Conservation (phyloP, 2,113 vertebrate species). For the Odocoileus virginianus region DNA sequence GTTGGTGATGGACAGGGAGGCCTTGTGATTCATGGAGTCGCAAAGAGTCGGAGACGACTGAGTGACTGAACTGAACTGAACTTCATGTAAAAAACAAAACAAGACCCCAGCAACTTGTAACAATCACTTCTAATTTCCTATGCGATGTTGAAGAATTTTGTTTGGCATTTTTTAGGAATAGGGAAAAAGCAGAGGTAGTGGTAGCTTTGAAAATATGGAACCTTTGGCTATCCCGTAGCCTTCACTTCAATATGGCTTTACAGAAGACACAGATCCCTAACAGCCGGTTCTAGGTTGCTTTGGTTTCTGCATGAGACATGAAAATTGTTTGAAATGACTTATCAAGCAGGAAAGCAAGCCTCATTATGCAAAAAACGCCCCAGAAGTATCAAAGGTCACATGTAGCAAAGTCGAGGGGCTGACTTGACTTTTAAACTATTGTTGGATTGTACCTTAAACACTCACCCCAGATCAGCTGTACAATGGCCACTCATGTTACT, state of each 20-base stretch:
- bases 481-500: slow-evolving; percentile 41
- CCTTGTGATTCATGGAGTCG: too few species aligned
- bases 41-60: too few species aligned
- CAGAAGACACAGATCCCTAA: slow-evolving; percentile 43
- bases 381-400: slow-evolving; percentile 39
- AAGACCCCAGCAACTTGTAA: background rate
- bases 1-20: too few species aligned
- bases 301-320: slow-evolving; percentile 64
- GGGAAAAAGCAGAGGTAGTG: slow-evolving; percentile 74
- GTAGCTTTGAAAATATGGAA: slow-evolving; percentile 61
- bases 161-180: slow-evolving; percentile 59
- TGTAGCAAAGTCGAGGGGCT: slow-evolving; percentile 18
- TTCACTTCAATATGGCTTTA: slow-evolving; percentile 77
- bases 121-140: slow-evolving; percentile 21
- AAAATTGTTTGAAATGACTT: slow-evolving; percentile 23
- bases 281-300: slow-evolving; percentile 58
- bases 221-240: background rate
- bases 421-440: slow-evolving; percentile 37
- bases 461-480: slow-evolving; percentile 40
- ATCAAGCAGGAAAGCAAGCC: slow-evolving; percentile 37
- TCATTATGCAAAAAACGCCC: slow-evolving; percentile 34
- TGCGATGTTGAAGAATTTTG: slow-evolving; percentile 21
- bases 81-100: background rate
- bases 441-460: slow-evolving; percentile 55
- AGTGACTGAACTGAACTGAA: too few species aligned